Evolutionary conservation across 2,113 vertebrate species (phyloP).

Genomic region (Sphyrna mokarran): DNA sequence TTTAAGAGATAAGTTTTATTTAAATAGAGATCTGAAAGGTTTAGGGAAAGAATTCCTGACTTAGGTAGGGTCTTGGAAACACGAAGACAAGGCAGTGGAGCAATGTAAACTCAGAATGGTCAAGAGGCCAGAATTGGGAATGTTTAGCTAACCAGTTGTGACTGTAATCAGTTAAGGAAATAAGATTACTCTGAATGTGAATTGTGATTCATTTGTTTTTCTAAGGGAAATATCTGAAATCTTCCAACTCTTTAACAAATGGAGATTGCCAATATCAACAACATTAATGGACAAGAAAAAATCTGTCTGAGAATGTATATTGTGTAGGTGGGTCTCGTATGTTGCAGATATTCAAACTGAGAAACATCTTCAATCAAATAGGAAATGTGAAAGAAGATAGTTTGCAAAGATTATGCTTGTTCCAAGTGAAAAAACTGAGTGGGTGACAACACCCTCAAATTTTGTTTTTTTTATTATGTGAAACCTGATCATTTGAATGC

Average conservation of each 20-base stretch:
- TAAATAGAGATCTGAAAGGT: background rate
- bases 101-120: background rate
- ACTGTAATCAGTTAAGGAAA: background rate
- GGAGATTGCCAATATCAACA: background rate
- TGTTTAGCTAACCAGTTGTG: background rate
- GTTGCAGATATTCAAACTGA: constrained; percentile 13
- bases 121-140: background rate
- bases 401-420: background rate
- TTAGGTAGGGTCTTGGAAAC: background rate
- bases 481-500: no score
- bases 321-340: background rate
- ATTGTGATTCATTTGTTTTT: constrained; percentile 2
- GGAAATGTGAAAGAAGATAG: background rate
- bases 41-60: background rate
- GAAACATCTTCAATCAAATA: background rate
- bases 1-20: background rate
- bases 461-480: no score
- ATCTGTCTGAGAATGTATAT: background rate
- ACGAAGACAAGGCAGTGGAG: background rate
- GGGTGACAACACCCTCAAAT: no score
- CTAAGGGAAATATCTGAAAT: background rate
- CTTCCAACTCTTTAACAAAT: background rate
- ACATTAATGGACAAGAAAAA: background rate
- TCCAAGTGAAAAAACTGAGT: no score
- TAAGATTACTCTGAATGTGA: background rate